phyloP scores from a whole-genome alignment of 2,888 invertebrate species.

The Endomychus coccineus region DNA sequence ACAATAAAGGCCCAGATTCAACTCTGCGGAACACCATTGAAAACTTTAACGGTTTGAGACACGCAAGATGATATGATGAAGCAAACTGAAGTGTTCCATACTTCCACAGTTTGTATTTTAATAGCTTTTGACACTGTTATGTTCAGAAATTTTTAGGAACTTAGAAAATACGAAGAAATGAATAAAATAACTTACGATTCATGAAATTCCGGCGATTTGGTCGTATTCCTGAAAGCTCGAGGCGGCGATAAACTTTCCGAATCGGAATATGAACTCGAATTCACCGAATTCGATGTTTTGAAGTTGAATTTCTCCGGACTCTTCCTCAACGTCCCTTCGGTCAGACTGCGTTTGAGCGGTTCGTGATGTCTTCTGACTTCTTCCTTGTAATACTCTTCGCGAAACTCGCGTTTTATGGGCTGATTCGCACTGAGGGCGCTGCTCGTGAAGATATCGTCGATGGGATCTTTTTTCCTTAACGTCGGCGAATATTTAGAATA shows the following conservation, averaged over 20 bases:
- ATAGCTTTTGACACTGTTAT: too few species aligned
- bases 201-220: conserved; percentile 44
- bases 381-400: conserved; percentile 40
- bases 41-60: too few species aligned
- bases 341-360: conserved; percentile 40
- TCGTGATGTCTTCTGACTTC: conserved; percentile 38
- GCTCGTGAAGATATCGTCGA: conserved; percentile 43
- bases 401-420: conserved; percentile 37
- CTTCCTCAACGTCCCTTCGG: conserved; percentile 39
- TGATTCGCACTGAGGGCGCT: conserved; percentile 39
- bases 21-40: too few species aligned
- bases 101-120: too few species aligned
- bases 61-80: too few species aligned
- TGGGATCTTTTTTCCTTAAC: conserved; percentile 33
- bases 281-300: conserved; percentile 29
- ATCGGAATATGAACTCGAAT: conserved; percentile 40
- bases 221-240: conserved; percentile 37
- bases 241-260: conserved; percentile 42
- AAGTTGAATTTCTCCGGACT: conserved; percentile 31
- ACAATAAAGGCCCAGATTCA: too few species aligned
- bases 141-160: too few species aligned
- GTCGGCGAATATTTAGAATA: conserved; percentile 11
- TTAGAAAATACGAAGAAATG: too few species aligned
- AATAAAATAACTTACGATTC: conserved; percentile 43
- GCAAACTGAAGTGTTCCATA: too few species aligned